Conservation (phyloP, 1,140 invertebrate genomes). For the Zaprionus davidi region DNA sequence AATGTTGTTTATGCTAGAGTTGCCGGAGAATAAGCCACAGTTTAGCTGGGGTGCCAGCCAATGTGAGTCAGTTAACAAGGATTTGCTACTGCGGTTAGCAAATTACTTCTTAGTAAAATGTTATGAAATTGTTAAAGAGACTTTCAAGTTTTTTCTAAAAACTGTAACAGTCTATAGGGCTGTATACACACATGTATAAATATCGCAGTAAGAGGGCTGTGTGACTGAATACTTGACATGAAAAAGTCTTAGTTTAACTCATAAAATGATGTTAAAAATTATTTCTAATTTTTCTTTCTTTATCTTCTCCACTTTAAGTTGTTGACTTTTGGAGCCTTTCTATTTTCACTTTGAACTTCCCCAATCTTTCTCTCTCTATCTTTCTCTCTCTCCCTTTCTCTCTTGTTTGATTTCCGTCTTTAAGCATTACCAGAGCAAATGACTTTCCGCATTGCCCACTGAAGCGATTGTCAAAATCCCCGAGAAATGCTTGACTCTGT, state of each 20-base stretch:
- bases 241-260: no score
- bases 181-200: no score
- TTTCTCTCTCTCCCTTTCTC: neutral
- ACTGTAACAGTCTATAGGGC: no score
- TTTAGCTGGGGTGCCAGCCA: conserved; percentile 8
- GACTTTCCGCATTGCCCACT: conserved; percentile 12
- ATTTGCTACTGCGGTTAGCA: conserved; percentile 10
- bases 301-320: neutral
- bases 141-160: neutral
- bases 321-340: no score
- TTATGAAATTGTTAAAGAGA: neutral
- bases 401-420: neutral
- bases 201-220: no score
- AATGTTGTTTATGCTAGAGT: conserved; percentile 58
- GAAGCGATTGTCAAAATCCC: conserved; percentile 47
- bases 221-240: no score
- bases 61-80: conserved; percentile 10
- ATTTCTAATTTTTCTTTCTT: no score
- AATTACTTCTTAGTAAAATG: neutral
- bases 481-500: conserved; percentile 44
- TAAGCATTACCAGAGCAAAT: conserved; percentile 20
- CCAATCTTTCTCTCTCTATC: no score
- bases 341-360: no score
- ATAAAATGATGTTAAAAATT: no score
- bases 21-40: conserved; percentile 1